These are phyloP conservation scores for Buathra laborator DNA, from an alignment of 2,888 invertebrate species.

Conservation along the genomic window DNA sequence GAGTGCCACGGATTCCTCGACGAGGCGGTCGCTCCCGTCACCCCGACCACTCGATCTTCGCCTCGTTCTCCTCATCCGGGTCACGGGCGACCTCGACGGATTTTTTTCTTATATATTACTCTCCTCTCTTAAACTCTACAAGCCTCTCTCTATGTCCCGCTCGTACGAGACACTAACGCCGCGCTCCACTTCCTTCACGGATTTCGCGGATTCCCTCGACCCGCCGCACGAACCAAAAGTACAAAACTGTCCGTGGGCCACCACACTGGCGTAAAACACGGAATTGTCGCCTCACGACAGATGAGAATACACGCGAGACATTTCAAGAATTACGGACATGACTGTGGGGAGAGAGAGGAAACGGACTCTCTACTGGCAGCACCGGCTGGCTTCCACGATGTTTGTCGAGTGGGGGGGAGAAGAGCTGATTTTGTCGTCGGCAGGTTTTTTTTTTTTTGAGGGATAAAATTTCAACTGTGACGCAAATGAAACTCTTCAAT, in stretches of 20 bases:
- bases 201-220: conserved; percentile 61
- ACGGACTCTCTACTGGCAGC: conserved; percentile 21
- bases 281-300: conserved; percentile 42
- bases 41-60: conserved; percentile 71
- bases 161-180: conserved; percentile 15
- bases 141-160: conserved; percentile 1
- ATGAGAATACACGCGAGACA: conserved; percentile 21
- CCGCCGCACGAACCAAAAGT: conserved; percentile 75
- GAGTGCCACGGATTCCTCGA: conserved; percentile 5
- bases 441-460: background rate
- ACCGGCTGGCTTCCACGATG: conserved; percentile 24
- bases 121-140: background rate
- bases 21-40: conserved; percentile 30
- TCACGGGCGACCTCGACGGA: conserved; percentile 42
- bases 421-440: conserved; percentile 1
- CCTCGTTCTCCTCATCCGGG: conserved; percentile 65
- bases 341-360: background rate
- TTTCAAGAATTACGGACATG: background rate
- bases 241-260: conserved; percentile 71
- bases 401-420: background rate
- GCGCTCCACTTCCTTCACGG: conserved; percentile 37
- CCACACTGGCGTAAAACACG: conserved; percentile 44
- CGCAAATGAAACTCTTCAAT: conserved; percentile 35
- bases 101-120: conserved; percentile 29
- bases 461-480: conserved; percentile 10